Conservation (phyloP, 2,797 vertebrate species). For the Takifugu ocellatus region DNA sequence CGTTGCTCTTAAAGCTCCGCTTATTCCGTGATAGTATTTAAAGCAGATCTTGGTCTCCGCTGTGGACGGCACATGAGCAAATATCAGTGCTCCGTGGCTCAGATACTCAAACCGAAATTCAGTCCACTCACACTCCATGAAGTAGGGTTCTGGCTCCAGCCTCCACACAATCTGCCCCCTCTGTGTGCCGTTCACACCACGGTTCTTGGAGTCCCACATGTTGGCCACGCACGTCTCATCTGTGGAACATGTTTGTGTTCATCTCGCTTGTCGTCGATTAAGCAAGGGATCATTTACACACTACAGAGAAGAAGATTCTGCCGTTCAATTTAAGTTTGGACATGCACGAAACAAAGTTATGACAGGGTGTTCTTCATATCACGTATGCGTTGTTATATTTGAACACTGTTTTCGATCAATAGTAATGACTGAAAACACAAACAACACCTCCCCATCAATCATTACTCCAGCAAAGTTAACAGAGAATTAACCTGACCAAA, state of each 20-base stretch:
- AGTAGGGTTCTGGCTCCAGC: slow-evolving; percentile 91
- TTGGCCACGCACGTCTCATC: slow-evolving; percentile 95
- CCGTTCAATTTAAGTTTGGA: not conserved
- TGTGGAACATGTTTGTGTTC: slow-evolving; percentile 48
- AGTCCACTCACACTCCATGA: slow-evolving; percentile 93
- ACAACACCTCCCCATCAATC: no score
- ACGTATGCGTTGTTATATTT: no score
- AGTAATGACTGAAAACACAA: no score
- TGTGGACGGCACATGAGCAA: slow-evolving; percentile 40
- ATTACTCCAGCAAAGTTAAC: no score
- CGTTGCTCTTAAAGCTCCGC: slow-evolving; percentile 90
- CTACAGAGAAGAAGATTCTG: not conserved
- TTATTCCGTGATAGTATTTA: slow-evolving; percentile 96
- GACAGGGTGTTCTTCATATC: no score
- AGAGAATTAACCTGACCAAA: no score
- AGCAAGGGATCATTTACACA: not conserved
- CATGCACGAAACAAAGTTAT: no score
- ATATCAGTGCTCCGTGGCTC: not conserved
- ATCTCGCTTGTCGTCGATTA: not conserved
- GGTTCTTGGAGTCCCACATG: slow-evolving; percentile 98
- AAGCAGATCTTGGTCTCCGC: slow-evolving; percentile 98
- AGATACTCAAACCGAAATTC: not conserved
- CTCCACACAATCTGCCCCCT: slow-evolving; percentile 94
- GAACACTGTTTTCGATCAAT: no score
- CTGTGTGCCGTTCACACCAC: slow-evolving; percentile 94